Conservation (phyloP, 1,140 invertebrate genomes). For the Calliphora vicina region DNA sequence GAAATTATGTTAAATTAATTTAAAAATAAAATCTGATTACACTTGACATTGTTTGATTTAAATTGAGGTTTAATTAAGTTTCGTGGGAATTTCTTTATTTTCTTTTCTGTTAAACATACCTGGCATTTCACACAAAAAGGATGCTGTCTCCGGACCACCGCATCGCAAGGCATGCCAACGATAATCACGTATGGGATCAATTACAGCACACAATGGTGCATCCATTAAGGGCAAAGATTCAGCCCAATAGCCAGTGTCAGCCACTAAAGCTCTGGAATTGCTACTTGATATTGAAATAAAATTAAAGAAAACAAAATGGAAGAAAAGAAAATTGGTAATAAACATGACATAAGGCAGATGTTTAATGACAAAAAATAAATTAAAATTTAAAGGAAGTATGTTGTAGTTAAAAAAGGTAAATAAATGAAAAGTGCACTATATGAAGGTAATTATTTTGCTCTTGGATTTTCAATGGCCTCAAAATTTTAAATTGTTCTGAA, state of each 20-base stretch:
- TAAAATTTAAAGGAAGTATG: no score
- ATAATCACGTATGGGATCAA: constrained; percentile 74
- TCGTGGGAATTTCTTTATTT: neutral
- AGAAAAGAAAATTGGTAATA: neutral
- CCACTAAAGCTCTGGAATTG: constrained; percentile 67
- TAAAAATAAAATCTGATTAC: neutral
- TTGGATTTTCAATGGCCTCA: no score
- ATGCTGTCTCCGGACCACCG: constrained; percentile 75
- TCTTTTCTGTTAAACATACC: constrained; percentile 64
- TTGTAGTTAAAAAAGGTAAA: no score
- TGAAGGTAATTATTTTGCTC: no score
- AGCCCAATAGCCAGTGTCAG: constrained; percentile 72
- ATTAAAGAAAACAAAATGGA: neutral
- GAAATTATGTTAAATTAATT: neutral
- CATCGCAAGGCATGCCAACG: constrained; percentile 75
- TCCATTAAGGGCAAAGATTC: constrained; percentile 64
- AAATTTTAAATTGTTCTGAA: no score
- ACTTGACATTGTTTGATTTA: neutral
- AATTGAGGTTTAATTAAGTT: constrained; percentile 24
- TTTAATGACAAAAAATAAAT: no score
- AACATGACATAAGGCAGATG: no score
- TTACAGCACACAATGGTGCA: constrained; percentile 72
- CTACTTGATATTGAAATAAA: constrained; percentile 41
- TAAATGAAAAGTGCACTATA: no score
- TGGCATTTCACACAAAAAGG: constrained; percentile 78